These are phyloP conservation scores for Aphelinus certus DNA, from an alignment of 1,140 invertebrate species.

Conservation along the genomic window DNA sequence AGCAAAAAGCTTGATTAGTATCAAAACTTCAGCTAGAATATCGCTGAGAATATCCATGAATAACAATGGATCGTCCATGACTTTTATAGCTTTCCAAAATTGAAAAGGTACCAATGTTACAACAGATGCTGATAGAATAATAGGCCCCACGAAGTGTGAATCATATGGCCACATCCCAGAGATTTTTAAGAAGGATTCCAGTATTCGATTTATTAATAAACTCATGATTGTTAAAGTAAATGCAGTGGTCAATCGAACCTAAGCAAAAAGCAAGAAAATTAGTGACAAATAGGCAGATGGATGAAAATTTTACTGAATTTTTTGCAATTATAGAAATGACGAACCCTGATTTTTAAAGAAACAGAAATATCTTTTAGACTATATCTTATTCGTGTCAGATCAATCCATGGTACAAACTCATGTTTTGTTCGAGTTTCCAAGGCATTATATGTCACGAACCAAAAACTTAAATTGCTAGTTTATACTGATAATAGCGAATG, in stretches of 20 bases:
- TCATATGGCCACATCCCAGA: neutral
- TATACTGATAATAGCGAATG: neutral
- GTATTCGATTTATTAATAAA: constrained; percentile 9
- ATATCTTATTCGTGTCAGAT: too few relatives aligned
- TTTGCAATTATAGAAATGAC: too few relatives aligned
- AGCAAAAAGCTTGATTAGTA: neutral
- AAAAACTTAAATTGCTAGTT: neutral
- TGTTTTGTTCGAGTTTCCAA: constrained; percentile 11
- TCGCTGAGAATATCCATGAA: constrained; percentile 9
- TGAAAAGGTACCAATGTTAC: constrained; percentile 19
- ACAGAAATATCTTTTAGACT: too few relatives aligned
- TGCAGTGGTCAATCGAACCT: too few relatives aligned
- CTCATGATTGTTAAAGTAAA: neutral
- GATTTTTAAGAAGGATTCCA: constrained; percentile 3
- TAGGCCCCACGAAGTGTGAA: neutral
- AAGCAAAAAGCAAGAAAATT: too few relatives aligned
- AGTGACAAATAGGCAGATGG: too few relatives aligned
- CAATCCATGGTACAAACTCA: too few relatives aligned
- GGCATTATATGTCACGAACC: neutral
- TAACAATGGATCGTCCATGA: neutral
- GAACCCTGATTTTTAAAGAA: too few relatives aligned
- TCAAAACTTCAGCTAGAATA: neutral
- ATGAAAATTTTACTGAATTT: too few relatives aligned
- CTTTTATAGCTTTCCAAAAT: neutral
- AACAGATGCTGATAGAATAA: neutral